phyloP scores from a whole-genome alignment of 2,888 invertebrate genomes.

The Meghimatium bilineatum region DNA sequence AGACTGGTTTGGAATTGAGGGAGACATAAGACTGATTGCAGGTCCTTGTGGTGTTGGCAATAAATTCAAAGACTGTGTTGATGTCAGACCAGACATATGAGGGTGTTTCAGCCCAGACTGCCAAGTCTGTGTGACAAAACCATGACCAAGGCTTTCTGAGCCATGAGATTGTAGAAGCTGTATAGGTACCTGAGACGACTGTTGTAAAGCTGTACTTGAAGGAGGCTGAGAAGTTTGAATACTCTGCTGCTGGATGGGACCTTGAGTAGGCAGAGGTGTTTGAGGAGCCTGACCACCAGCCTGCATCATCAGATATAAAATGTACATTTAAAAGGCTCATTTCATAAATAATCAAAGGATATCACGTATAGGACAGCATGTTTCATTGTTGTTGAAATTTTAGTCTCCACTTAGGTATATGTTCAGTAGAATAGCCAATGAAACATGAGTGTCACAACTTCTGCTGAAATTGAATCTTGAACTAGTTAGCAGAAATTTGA shows the following conservation, averaged over 20 bases:
- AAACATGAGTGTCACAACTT: too few relatives aligned
- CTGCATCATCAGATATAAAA: neutral
- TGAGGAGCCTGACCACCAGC: constrained; percentile 9
- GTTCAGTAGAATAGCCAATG: too few relatives aligned
- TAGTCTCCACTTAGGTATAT: too few relatives aligned
- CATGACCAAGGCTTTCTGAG: constrained; percentile 31
- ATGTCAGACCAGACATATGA: neutral
- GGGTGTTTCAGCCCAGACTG: constrained; percentile 30
- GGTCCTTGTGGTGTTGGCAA: constrained; percentile 32
- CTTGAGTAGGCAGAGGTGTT: constrained; percentile 6
- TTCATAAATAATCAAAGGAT: too few relatives aligned
- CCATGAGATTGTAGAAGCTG: constrained; percentile 23
- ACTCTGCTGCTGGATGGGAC: neutral
- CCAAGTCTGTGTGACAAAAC: constrained; percentile 22
- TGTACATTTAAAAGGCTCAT: neutral
- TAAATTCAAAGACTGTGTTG: constrained; percentile 30
- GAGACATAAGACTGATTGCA: constrained; percentile 35
- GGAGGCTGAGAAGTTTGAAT: constrained; percentile 14
- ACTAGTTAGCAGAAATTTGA: too few relatives aligned
- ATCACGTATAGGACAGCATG: too few relatives aligned
- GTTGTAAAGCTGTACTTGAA: constrained; percentile 20
- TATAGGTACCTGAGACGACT: constrained; percentile 34
- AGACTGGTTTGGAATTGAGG: constrained; percentile 22
- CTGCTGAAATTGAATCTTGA: too few relatives aligned
- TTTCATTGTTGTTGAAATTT: too few relatives aligned